Base-by-base conservation (phyloP, 2,888 invertebrate genomes). In the Labia minor region DNA sequence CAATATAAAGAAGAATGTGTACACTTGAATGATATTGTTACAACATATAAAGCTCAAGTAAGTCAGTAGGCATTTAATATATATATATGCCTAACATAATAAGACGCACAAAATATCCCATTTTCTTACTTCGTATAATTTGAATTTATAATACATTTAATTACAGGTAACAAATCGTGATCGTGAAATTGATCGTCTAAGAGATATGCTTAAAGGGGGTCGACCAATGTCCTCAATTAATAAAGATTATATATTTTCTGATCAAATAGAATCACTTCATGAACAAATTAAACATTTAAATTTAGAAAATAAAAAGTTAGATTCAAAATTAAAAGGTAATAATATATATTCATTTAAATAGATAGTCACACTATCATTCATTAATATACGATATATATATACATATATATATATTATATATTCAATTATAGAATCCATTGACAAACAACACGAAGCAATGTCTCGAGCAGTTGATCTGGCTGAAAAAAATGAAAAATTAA, bases 361-460 rank as follows among this genome's bases (percentile, higher is more conserved):
- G n/a, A n/a, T n/a, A n/a, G n/a, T n/a, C n/a, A n/a, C n/a, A n/a
- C n/a, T n/a, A n/a, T n/a, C n/a, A n/a, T n/a, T n/a, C n/a, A n/a
- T n/a, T n/a, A n/a, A n/a, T n/a, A 33, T 33, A 8, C 11, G 33
- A 33, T 33, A n/a, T n/a, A n/a, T 33, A 33, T 33, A 8, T 33
- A 8, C 33, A 33, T 33, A 8, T 33, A 33, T 33, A 8, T 33
- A 33, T 33, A 33, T 64, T 14, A 21, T 64, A 19, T n/a, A 8
- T 63, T n/a, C 65, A 37, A 62, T 10, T 74, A 66, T 71, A 77
- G 85, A 81, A 71, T 80, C 85, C 19, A 75, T 87, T 68, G 80
- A 81, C 66, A 87, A 86, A 73, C 87, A 88, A 73, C 91, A 91
- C 76, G 90, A 90, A 75, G 91, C 90, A 2, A 90, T 90, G 89